Evolutionary conservation across 1,140 invertebrate species (phyloP).

Genomic region (Galleria mellonella): DNA sequence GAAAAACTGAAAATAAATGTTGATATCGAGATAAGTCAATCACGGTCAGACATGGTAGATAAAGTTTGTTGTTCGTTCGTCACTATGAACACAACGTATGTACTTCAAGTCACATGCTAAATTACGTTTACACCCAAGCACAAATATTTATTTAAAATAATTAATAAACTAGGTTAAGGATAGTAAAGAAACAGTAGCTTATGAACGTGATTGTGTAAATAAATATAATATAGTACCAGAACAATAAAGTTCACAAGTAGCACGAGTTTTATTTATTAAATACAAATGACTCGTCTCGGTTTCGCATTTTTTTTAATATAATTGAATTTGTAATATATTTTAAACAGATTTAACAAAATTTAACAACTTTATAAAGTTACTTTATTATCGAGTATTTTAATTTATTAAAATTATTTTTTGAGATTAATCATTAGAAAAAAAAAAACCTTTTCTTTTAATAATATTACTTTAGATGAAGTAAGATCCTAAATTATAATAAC

Average conservation of each 20-base stretch:
- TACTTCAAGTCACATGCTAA: constrained; percentile 40
- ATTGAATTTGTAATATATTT: too few relatives aligned
- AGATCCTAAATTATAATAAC: too few relatives aligned
- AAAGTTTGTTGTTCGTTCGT: constrained; percentile 30
- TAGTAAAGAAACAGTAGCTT: constrained; percentile 6
- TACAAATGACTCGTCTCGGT: too few relatives aligned
- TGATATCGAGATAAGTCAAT: constrained; percentile 55
- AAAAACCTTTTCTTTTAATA: too few relatives aligned
- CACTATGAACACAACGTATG: not conserved
- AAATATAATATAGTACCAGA: constrained; percentile 14
- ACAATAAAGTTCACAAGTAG: not conserved
- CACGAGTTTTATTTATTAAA: too few relatives aligned
- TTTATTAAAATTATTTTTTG: too few relatives aligned
- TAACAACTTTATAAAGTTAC: too few relatives aligned
- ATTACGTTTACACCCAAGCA: constrained; percentile 26
- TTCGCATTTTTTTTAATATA: too few relatives aligned
- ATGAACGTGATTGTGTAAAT: constrained; percentile 15
- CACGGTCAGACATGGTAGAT: constrained; percentile 34
- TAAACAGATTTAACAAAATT: too few relatives aligned
- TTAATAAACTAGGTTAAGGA: constrained; percentile 52
- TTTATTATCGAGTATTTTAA: too few relatives aligned
- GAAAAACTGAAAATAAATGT: constrained; percentile 28
- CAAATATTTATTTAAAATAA: constrained; percentile 52
- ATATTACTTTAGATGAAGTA: too few relatives aligned
- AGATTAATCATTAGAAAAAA: too few relatives aligned